Percentiles rank a stretch among this genome's conserved stretches.
phyloP scores from a whole-genome alignment of 2,888 invertebrate species.

The Aplocera efformata region DNA sequence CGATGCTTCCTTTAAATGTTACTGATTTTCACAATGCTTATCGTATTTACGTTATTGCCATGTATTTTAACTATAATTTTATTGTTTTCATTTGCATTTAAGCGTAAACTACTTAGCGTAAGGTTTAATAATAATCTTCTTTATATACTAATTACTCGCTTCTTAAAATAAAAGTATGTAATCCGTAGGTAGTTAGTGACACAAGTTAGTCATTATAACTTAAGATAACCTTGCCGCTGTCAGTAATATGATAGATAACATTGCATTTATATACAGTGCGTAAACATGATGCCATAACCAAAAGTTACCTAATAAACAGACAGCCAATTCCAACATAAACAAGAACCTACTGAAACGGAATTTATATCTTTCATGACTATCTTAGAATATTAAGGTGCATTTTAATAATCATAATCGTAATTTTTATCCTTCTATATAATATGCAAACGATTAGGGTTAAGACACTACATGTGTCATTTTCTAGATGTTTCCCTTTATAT shows the following conservation, averaged over 20 bases:
- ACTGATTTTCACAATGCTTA: slow-evolving; percentile 63
- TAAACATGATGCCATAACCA: slow-evolving; percentile 35
- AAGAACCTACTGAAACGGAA: slow-evolving; percentile 38
- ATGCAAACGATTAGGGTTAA: slow-evolving; percentile 66
- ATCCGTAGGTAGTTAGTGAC: slow-evolving; percentile 67
- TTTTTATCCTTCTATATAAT: slow-evolving; percentile 68
- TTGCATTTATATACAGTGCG: slow-evolving; percentile 32
- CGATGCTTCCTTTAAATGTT: slow-evolving; percentile 71
- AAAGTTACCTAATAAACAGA: slow-evolving; percentile 45
- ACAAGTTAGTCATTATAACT: slow-evolving; percentile 51
- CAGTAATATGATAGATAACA: slow-evolving; percentile 40
- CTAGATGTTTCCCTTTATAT: slow-evolving; percentile 70
- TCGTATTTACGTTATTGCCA: slow-evolving; percentile 66
- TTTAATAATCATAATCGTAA: slow-evolving; percentile 72
- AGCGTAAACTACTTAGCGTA: slow-evolving; percentile 63
- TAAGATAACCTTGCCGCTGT: slow-evolving; percentile 50
- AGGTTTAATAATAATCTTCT: slow-evolving; percentile 49
- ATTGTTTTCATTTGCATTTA: slow-evolving; percentile 66
- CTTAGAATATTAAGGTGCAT: slow-evolving; percentile 70
- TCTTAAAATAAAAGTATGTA: slow-evolving; percentile 68
- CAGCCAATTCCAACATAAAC: slow-evolving; percentile 11
- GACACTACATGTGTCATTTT: slow-evolving; percentile 63
- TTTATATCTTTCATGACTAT: slow-evolving; percentile 58
- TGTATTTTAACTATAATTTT: slow-evolving; percentile 38
- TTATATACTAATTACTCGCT: slow-evolving; percentile 66